Base-by-base conservation (phyloP, 2,888 invertebrate genomes). In the Nipponacmea schrenckii region DNA sequence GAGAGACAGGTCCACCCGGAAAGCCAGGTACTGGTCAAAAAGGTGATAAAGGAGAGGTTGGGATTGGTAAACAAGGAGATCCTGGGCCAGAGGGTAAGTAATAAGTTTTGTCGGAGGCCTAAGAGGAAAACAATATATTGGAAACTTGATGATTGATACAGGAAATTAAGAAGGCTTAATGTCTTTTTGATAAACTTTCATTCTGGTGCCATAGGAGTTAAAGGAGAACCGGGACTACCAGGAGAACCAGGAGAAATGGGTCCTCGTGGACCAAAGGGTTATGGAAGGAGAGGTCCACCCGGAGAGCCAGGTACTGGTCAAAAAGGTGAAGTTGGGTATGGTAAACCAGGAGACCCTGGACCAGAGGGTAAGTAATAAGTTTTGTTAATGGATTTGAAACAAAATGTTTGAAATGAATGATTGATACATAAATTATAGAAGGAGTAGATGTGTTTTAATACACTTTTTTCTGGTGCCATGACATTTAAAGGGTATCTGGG, bases 401-500 rank as follows among this genome's bases (percentile, higher is more conserved):
- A 24, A 7, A 8, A n/a, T 17, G 79, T 75, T 17, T 7, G 66
- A 20, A 77, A 76, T 50, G 72, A 70, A 66, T 65, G 66, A 62
- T n/a, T n/a, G n/a, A n/a, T n/a, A n/a, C n/a, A n/a, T n/a, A n/a
- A n/a, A n/a, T n/a, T n/a, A n/a, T n/a, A n/a, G n/a, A n/a, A n/a
- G n/a, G n/a, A n/a, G n/a, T n/a, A n/a, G n/a, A n/a, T n/a, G n/a
- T n/a, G 2, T n/a, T n/a, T n/a, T n/a, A n/a, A n/a, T n/a, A n/a
- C n/a, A n/a, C n/a, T n/a, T n/a, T n/a, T n/a, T n/a, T n/a, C n/a
- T n/a, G 48, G 48, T 5, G 17, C 17, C 4, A 48, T 15, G n/a
- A n/a, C 17, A 48, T 48, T 17, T 48, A 15, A 15, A 17, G 77
- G 79, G 7, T 69, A 73, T 26, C 56, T 50, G n/a, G 79, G 79